These are phyloP conservation scores for Sebastes kiyomatsui DNA, from an alignment of 2,797 vertebrate species.

Conservation along the genomic window DNA sequence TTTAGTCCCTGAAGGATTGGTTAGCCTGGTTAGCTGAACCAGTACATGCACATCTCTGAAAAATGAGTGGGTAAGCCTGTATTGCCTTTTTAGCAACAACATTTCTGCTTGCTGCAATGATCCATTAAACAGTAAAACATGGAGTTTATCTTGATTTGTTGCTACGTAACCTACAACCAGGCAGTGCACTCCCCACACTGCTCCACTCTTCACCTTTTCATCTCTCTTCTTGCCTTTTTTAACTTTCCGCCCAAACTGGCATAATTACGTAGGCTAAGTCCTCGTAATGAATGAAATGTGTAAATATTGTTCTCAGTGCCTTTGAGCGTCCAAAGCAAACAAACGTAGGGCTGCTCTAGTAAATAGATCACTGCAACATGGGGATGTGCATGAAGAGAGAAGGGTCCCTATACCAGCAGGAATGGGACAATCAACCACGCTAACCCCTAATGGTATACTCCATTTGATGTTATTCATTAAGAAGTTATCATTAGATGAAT, in stretches of 20 bases:
- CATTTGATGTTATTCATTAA: neutral
- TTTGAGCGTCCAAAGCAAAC: neutral
- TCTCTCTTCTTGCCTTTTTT: neutral
- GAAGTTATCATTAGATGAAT: neutral
- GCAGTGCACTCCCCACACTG: neutral
- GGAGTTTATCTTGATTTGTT: neutral
- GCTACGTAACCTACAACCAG: neutral
- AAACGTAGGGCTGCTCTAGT: neutral
- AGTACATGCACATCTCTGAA: neutral
- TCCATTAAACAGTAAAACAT: neutral
- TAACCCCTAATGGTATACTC: neutral
- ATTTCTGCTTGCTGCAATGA: constrained; percentile 4
- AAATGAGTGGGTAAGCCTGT: neutral
- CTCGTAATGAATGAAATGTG: constrained; percentile 1
- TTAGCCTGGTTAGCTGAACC: neutral
- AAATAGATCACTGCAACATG: neutral
- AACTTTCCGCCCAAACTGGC: neutral
- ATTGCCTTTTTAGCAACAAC: constrained; percentile 8
- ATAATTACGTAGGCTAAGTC: neutral
- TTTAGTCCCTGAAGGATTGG: neutral
- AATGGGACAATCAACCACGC: neutral
- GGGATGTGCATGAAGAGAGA: neutral
- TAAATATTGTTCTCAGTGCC: constrained; percentile 7
- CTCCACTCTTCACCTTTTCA: neutral
- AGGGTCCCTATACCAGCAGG: neutral